Conservation (phyloP, 2,113 vertebrate species). For the Procapra przewalskii region DNA sequence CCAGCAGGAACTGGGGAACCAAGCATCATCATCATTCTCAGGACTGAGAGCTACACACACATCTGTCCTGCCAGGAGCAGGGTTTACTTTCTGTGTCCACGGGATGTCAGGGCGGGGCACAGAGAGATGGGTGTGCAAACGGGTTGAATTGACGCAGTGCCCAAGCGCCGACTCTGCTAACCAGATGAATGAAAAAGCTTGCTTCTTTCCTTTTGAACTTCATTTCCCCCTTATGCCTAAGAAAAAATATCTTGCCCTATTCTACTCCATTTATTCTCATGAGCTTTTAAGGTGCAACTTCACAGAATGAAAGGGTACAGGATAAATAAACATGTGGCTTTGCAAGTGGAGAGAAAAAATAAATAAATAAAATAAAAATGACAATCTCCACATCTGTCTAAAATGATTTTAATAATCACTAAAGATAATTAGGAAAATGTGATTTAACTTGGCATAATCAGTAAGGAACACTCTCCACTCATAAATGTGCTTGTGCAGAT, state of each 20-base stretch:
- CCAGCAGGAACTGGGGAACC: background rate
- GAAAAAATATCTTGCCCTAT: background rate
- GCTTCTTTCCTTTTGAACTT: background rate
- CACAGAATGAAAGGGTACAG: background rate
- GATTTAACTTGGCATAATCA: background rate
- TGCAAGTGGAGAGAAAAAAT: no score
- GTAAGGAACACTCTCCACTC: background rate
- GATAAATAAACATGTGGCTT: background rate
- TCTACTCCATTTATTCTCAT: background rate
- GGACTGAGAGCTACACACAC: background rate
- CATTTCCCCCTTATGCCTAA: background rate
- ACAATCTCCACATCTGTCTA: background rate
- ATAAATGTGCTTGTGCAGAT: background rate
- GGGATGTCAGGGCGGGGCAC: background rate
- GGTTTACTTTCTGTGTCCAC: background rate
- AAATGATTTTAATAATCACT: background rate
- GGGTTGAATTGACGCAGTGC: rapidly evolving
- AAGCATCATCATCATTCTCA: background rate
- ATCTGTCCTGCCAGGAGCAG: background rate
- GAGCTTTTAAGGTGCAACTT: background rate
- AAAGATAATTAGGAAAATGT: background rate
- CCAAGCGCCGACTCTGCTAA: background rate
- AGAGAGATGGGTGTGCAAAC: background rate
- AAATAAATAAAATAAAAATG: no score
- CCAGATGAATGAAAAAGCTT: background rate